phyloP scores from a whole-genome alignment of 2,888 invertebrate species.

The Rhingia rostrata region DNA sequence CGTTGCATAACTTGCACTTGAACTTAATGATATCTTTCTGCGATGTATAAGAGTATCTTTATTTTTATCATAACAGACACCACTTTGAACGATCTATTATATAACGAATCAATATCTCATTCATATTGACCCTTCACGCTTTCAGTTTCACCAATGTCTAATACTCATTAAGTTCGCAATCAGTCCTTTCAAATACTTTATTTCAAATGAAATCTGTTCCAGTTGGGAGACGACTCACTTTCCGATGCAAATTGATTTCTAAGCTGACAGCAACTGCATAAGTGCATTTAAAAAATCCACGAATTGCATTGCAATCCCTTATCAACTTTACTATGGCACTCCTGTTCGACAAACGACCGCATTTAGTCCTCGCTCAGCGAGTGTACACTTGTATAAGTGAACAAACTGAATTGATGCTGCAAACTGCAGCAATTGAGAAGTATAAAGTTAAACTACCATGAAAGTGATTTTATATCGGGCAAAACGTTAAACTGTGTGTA shows the following conservation, averaged over 20 bases:
- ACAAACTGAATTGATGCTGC: constrained; percentile 16
- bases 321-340: constrained; percentile 38
- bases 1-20: too few species aligned
- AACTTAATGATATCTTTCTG: too few species aligned
- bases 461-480: constrained; percentile 60
- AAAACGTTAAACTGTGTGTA: constrained; percentile 48
- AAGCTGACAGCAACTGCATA: constrained; percentile 30
- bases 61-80: too few species aligned
- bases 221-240: constrained; percentile 3
- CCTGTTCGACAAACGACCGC: constrained; percentile 54
- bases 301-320: constrained; percentile 43
- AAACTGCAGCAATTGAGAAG: constrained; percentile 54
- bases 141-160: too few species aligned
- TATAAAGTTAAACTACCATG: constrained; percentile 59
- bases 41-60: too few species aligned
- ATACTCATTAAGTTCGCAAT: too few species aligned
- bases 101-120: too few species aligned
- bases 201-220: not conserved
- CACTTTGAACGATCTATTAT: too few species aligned
- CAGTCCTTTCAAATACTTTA: too few species aligned
- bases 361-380: constrained; percentile 16
- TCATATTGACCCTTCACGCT: too few species aligned
- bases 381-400: not conserved
- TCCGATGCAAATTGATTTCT: constrained; percentile 44
- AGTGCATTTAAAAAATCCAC: constrained; percentile 39